Evolutionary conservation across 2,888 invertebrate genomes (phyloP).

Genomic region (Neoscelio sp.): DNA sequence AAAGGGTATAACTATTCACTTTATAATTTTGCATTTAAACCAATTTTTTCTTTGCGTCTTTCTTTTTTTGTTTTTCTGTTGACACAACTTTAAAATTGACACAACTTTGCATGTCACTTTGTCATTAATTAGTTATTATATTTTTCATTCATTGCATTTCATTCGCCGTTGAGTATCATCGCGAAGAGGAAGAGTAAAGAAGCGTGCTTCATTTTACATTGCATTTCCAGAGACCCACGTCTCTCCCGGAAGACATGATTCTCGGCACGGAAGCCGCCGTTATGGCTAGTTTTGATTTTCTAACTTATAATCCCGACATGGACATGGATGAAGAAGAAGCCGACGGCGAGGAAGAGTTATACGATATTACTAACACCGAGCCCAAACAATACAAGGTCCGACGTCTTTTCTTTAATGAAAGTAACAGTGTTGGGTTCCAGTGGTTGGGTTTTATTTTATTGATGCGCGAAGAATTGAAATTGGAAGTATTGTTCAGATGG

Average conservation of each 20-base stretch:
- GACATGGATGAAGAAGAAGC: conserved; percentile 95
- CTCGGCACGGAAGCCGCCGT: conserved; percentile 95
- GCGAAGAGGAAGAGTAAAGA: too few species aligned
- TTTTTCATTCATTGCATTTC: conserved; percentile 45
- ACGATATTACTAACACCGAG: conserved; percentile 82
- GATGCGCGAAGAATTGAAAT: too few species aligned
- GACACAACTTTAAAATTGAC: conserved; percentile 17
- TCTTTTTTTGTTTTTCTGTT: background rate
- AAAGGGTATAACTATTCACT: conserved; percentile 32
- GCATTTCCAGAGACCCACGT: conserved; percentile 84
- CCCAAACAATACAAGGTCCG: conserved; percentile 80
- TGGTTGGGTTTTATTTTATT: too few species aligned
- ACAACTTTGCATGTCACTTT: conserved; percentile 31
- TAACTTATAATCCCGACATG: conserved; percentile 90
- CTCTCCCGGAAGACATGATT: conserved; percentile 90
- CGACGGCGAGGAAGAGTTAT: conserved; percentile 89
- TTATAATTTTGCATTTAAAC: conserved; percentile 27
- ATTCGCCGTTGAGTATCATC: conserved; percentile 24
- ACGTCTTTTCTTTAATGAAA: background rate
- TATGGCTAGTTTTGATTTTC: conserved; percentile 98
- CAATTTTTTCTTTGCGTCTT: background rate
- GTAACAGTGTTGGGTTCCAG: too few species aligned
- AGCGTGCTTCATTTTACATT: too few species aligned
- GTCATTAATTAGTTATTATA: conserved; percentile 27
- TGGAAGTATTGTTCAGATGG: too few species aligned